These are phyloP conservation scores for Tetraneura akinire DNA, from an alignment of 1,140 invertebrate species.

Conservation along the genomic window DNA sequence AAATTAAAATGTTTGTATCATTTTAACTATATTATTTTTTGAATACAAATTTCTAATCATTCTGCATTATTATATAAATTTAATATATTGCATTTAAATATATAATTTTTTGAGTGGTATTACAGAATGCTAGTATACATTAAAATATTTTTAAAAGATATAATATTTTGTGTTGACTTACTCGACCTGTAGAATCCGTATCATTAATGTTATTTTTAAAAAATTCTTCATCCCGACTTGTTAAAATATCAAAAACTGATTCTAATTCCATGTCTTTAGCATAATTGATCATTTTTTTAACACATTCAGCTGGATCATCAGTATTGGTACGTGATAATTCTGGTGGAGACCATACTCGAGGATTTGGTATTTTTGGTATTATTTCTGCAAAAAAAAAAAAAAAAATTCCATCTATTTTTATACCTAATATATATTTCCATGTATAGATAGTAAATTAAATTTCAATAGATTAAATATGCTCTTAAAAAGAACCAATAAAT, in stretches of 20 bases:
- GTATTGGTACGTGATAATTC: constrained; percentile 12
- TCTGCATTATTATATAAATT: too few relatives aligned
- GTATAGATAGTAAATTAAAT: too few relatives aligned
- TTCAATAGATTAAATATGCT: too few relatives aligned
- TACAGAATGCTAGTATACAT: too few relatives aligned
- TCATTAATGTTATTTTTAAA: constrained; percentile 41
- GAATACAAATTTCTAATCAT: too few relatives aligned
- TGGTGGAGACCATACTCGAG: background rate
- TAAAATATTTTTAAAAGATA: background rate
- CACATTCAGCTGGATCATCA: constrained; percentile 33
- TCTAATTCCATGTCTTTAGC: constrained; percentile 37
- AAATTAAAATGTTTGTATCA: too few relatives aligned
- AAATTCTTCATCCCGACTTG: constrained; percentile 32
- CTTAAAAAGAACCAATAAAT: too few relatives aligned
- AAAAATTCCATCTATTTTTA: background rate
- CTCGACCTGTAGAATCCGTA: constrained; percentile 36
- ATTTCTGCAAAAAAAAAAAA: constrained; percentile 36
- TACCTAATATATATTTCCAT: too few relatives aligned
- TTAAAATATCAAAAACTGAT: constrained; percentile 20
- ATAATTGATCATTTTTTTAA: constrained; percentile 21
- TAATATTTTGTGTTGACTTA: background rate
- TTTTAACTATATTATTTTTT: too few relatives aligned
- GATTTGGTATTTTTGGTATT: constrained; percentile 24
- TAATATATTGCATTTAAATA: too few relatives aligned
- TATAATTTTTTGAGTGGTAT: too few relatives aligned